A percentile compares a stretch with the other conserved stretches of the same genome.
These are phyloP conservation scores for Teleogryllus occipitalis DNA, from an alignment of 1,140 invertebrate genomes.

Conservation along the genomic window DNA sequence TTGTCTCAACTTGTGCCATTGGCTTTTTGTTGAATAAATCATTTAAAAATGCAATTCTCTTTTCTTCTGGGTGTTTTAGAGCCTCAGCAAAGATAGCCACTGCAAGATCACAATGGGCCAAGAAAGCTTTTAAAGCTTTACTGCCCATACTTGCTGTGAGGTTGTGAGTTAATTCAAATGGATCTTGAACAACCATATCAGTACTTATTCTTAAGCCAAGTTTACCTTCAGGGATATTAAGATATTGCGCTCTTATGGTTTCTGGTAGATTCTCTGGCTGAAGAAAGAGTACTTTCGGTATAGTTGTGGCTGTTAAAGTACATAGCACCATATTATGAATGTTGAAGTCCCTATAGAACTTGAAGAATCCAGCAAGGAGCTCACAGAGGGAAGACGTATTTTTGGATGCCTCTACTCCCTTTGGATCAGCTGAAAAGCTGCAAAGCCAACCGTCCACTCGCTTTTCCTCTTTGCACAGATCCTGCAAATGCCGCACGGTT, in stretches of 20 bases:
- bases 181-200: background rate
- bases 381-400: conserved; percentile 32
- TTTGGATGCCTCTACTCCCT: conserved; percentile 16
- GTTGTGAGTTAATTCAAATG: background rate
- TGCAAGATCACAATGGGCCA: background rate
- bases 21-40: background rate
- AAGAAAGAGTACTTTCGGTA: background rate
- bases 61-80: background rate
- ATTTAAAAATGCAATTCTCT: background rate
- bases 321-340: background rate
- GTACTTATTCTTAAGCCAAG: background rate
- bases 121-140: background rate
- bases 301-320: background rate
- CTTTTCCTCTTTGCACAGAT: conserved; percentile 26
- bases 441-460: conserved; percentile 42
- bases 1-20: background rate
- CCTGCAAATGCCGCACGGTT: conserved; percentile 36
- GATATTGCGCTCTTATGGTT: background rate
- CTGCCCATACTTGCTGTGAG: background rate
- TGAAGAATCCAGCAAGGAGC: conserved; percentile 41
- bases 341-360: conserved; percentile 39
- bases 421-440: conserved; percentile 33
- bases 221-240: background rate
- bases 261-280: background rate
- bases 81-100: background rate